Conservation (phyloP, 2,113 vertebrate genomes). For the Sapajus apella region DNA sequence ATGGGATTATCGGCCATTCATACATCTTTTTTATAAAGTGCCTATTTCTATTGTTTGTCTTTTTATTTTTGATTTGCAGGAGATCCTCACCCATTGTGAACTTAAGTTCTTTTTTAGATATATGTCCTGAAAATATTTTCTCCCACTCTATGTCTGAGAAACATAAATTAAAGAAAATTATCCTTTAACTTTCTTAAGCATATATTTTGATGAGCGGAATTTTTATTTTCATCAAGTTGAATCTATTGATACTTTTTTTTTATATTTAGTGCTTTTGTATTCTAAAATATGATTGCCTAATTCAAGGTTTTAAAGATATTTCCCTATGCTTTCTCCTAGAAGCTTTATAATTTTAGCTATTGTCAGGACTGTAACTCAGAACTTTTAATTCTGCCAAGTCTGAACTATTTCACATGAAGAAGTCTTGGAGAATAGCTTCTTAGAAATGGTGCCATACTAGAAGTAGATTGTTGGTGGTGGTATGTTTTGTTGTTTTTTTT, state of each 20-base stretch:
- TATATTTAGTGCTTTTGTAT: neutral
- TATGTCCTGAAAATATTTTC: neutral
- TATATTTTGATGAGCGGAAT: neutral
- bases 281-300: neutral
- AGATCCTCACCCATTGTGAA: neutral
- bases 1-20: neutral
- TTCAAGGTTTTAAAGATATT: neutral
- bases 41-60: neutral
- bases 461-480: neutral
- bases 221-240: neutral
- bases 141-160: neutral
- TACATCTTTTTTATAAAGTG: neutral
- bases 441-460: neutral
- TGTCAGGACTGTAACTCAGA: constrained; percentile 1
- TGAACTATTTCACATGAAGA: neutral
- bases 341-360: constrained; percentile 13
- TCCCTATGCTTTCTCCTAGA: neutral
- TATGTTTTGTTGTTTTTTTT: neutral
- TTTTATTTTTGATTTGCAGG: neutral
- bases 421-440: neutral
- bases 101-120: neutral
- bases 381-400: neutral
- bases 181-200: neutral
- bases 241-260: neutral
- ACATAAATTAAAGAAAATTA: too few relatives aligned